Percentiles rank a stretch among this genome's conserved stretches.
These are phyloP conservation scores for Hypsopygia costalis DNA, from an alignment of 2,888 invertebrate species.

Conservation along the genomic window DNA sequence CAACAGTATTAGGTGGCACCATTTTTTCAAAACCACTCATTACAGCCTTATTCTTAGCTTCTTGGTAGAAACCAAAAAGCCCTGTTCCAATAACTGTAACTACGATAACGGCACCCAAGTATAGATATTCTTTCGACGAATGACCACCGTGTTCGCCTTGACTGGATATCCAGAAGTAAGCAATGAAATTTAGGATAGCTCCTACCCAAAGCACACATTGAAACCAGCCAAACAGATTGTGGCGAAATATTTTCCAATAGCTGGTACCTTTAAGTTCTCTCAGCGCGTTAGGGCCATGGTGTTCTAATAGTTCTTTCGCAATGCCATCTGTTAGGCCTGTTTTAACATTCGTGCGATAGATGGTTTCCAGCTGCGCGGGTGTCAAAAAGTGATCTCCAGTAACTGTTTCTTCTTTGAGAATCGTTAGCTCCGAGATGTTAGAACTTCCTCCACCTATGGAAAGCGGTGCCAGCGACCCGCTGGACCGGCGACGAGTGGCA, in stretches of 20 bases:
- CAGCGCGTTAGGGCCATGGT: constrained; percentile 82
- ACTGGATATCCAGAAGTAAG: constrained; percentile 49
- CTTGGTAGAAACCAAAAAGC: constrained; percentile 79
- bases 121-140: constrained; percentile 56
- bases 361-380: constrained; percentile 55
- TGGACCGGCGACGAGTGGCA: constrained; percentile 30
- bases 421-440: constrained; percentile 39
- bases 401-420: constrained; percentile 57
- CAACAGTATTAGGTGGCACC: constrained; percentile 85
- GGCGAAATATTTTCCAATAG: constrained; percentile 82
- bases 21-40: constrained; percentile 93
- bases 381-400: constrained; percentile 70
- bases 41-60: constrained; percentile 85
- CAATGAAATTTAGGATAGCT: constrained; percentile 81
- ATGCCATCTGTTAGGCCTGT: constrained; percentile 75
- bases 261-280: constrained; percentile 81
- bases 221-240: constrained; percentile 86
- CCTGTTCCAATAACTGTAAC: constrained; percentile 70
- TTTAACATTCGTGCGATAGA: constrained; percentile 63
- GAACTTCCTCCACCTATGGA: constrained; percentile 16
- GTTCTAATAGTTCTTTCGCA: constrained; percentile 73
- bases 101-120: constrained; percentile 59
- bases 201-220: constrained; percentile 85
- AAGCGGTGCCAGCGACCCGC: constrained; percentile 28
- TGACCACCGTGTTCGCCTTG: constrained; percentile 29